Evolutionary conservation across 2,113 vertebrate species (phyloP), one percentile per base, ranked within the genome.

Genomic region (Paradisaea rubra): DNA sequence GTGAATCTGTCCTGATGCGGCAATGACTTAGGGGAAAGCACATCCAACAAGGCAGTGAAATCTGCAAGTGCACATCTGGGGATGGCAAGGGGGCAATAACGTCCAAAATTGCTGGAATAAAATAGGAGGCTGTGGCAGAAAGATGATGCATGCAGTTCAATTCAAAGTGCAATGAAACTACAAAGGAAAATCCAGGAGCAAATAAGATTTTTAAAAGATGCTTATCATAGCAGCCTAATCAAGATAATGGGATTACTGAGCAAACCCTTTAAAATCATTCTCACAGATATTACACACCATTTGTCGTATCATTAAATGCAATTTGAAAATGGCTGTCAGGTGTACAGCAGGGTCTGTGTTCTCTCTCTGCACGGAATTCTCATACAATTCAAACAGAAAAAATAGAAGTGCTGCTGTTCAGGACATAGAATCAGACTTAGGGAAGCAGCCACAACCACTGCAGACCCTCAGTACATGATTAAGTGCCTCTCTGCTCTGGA

Each of bases 261-360:
- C 59, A 94, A 94, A 94, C 60, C 54, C 76, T 92, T 89, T 94
- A 94, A 94, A 82, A 86, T 80, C 35, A 18, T 91, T 91, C 70
- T 94, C 71, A 42, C 53, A 65, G 93, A 87, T 85, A 85, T 61
- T 85, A 64, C 54, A 69, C 33, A 45, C 60, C 76, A 52, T 85
- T 96, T 88, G 72, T 93, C 93, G 54, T 68, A 50, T 82, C 66
- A 73, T 91, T 94, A 95, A 91, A 94, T 57, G 81, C 68, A 91
- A 89, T 93, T 95, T 89, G 59, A 31, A 87, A 94, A 61, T 65
- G 70, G 66, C 79, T 96, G 45, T 87, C 84, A 93, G 74, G 68
- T 95, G 74, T 72, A 61, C 61, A 73, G 70, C 7, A 4, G 41
- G 17, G 78, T 54, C 65, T 92, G 49, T 65, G 33, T 72, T 90